Conservation (phyloP, 1,140 invertebrate species). For the Pseudomyrmex cubaensis region DNA sequence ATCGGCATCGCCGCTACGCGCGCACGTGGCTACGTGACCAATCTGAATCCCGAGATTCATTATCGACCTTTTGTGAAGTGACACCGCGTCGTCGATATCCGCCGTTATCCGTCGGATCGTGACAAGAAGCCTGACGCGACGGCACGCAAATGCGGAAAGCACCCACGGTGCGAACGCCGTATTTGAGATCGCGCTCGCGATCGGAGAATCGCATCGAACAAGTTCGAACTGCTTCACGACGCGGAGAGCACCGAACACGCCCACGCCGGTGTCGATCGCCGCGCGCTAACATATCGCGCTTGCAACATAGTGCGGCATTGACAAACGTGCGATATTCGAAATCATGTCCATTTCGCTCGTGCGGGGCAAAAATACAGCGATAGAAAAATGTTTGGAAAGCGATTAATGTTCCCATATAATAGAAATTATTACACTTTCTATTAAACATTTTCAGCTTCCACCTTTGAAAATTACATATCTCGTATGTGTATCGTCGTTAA, state of each 20-base stretch:
- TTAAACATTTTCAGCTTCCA: constrained; percentile 6
- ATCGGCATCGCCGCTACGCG: constrained; percentile 50
- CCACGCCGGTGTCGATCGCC: constrained; percentile 37
- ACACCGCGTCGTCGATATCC: constrained; percentile 46
- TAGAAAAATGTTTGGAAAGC: constrained; percentile 9
- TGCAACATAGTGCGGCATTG: background rate
- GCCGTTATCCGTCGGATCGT: constrained; percentile 44
- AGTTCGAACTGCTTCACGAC: constrained; percentile 65
- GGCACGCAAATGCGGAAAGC: constrained; percentile 60
- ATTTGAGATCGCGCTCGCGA: constrained; percentile 58
- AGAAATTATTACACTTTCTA: constrained; percentile 27
- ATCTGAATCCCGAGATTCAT: constrained; percentile 64
- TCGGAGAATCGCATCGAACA: constrained; percentile 52
- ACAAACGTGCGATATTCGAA: too few species aligned
- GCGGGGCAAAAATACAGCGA: too few species aligned
- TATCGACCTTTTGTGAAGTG: constrained; percentile 55
- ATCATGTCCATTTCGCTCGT: too few species aligned
- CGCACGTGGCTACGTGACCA: constrained; percentile 61
- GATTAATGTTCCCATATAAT: constrained; percentile 1
- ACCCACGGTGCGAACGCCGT: constrained; percentile 43
- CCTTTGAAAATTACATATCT: background rate
- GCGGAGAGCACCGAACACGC: constrained; percentile 32
- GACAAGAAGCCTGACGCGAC: constrained; percentile 36
- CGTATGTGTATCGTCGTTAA: too few species aligned
- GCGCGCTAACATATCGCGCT: background rate